Base-by-base conservation (phyloP, 2,888 invertebrate species). In the Netelia fuscicornis region DNA sequence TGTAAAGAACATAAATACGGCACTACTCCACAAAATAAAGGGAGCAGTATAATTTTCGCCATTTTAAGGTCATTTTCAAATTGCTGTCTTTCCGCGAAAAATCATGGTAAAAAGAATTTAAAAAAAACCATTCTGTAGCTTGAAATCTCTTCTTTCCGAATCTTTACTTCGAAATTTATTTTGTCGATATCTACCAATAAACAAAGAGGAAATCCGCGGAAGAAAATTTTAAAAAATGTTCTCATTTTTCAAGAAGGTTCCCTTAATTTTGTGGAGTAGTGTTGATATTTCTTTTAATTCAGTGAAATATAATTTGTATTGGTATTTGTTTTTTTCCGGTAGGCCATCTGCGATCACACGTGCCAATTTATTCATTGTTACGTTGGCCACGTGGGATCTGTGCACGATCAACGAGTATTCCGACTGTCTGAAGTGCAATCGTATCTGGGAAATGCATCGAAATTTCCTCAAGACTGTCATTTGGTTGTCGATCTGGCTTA, bases 321-420 rank as follows among this genome's bases (percentile, higher is more conserved):
- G 60, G 60, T 56, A 58, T 48, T 13, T 44, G 44, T 23, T 37
- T 75, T 67, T 25, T 83, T 83, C 30, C 54, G 30, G 37, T 30
- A 84, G 84, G 72, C 77, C 70, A 30, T 78, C 1, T 82, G 81
- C 44, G 74, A 85, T 68, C 78, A 82, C 20, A 72, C 3, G 13
- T 60, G 74, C n/a, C 10, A 48, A 81, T 84, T 81, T 65, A 84
- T 54, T 5, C 78, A 86, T 58, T 81, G 81, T 65, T 86, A 79
- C 17, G 79, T 44, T 62, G 86, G 84, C 3, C 77, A 81, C n/a
- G 84, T 84, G 5, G 78, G 79, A 52, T 86, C 84, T 17, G 81
- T 86, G 6, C 75, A 86, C 52, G 81, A 81, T 37, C 77, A 80
- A 68, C 42, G 81, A 68, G 83, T 86, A 13, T 84, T 84, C 37